phyloP scores from a whole-genome alignment of 2,797 vertebrate genomes.

The Otus scops region DNA sequence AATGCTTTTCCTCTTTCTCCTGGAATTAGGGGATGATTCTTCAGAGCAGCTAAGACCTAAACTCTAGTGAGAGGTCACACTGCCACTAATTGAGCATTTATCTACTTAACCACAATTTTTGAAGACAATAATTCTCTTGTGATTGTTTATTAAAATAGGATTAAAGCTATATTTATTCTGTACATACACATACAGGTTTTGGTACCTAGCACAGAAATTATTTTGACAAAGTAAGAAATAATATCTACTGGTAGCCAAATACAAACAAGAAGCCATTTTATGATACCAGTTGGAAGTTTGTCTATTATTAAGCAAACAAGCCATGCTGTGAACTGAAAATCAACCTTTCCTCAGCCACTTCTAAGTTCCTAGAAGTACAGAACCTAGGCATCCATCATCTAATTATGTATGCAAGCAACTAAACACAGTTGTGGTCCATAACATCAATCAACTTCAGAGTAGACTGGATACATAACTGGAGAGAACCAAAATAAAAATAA shows the following conservation, averaged over 20 bases:
- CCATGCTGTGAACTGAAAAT: not conserved
- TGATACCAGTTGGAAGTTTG: not conserved
- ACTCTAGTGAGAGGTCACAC: not conserved
- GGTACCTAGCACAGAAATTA: not conserved
- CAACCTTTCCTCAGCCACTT: not conserved
- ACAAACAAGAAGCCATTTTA: not conserved
- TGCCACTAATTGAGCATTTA: not conserved
- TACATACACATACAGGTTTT: not conserved
- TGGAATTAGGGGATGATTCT: too few species aligned
- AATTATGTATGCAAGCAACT: not conserved
- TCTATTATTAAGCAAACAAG: not conserved
- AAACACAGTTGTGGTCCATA: not conserved
- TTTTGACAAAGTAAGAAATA: not conserved
- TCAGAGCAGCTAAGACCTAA: not conserved
- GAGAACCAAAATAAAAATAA: not conserved
- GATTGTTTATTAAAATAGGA: not conserved
- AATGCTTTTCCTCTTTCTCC: not conserved
- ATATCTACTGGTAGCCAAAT: not conserved
- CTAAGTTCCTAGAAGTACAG: not conserved
- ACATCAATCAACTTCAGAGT: not conserved
- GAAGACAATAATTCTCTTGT: not conserved
- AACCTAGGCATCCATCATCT: not conserved
- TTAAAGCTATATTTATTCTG: not conserved
- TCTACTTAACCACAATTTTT: not conserved
- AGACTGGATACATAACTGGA: not conserved